Evolutionary conservation across 2,888 invertebrate species (phyloP).

Genomic region (Drosophila subsilvestris): DNA sequence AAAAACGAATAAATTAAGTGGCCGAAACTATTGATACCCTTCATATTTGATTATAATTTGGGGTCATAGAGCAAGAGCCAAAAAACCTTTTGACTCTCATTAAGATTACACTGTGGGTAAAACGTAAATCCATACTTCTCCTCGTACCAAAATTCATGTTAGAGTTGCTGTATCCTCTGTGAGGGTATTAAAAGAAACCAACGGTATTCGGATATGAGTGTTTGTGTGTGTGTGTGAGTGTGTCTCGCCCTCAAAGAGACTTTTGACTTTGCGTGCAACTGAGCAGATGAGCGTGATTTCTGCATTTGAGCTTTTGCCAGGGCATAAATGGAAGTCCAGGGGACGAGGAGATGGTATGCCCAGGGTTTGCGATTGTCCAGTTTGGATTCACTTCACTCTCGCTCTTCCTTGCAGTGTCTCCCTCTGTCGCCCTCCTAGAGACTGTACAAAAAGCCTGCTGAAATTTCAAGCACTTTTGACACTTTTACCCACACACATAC

Average conservation of each 20-base stretch:
- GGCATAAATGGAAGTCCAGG: constrained; percentile 54
- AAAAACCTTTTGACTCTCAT: no score
- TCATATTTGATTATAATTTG: no score
- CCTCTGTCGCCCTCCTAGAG: constrained; percentile 9
- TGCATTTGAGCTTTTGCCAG: constrained; percentile 64
- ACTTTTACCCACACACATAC: constrained; percentile 54
- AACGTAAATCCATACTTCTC: no score
- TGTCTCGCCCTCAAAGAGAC: constrained; percentile 67
- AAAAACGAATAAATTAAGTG: constrained; percentile 8
- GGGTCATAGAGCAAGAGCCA: no score
- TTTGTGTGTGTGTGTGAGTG: constrained; percentile 3
- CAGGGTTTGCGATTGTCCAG: constrained; percentile 58
- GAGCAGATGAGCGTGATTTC: constrained; percentile 81
- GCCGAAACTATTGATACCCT: not conserved
- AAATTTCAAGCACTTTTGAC: constrained; percentile 79
- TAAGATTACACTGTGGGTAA: no score
- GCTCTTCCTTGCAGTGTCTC: not conserved
- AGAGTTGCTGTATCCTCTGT: not conserved
- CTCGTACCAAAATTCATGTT: not conserved
- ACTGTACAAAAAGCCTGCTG: constrained; percentile 68
- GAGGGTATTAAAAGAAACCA: constrained; percentile 14
- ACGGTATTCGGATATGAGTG: constrained; percentile 24
- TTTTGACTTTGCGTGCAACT: constrained; percentile 80
- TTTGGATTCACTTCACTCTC: constrained; percentile 32
- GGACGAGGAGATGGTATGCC: constrained; percentile 8